Conservation (phyloP, 92 coral and sea anemone species). For the Porites lobata region DNA sequence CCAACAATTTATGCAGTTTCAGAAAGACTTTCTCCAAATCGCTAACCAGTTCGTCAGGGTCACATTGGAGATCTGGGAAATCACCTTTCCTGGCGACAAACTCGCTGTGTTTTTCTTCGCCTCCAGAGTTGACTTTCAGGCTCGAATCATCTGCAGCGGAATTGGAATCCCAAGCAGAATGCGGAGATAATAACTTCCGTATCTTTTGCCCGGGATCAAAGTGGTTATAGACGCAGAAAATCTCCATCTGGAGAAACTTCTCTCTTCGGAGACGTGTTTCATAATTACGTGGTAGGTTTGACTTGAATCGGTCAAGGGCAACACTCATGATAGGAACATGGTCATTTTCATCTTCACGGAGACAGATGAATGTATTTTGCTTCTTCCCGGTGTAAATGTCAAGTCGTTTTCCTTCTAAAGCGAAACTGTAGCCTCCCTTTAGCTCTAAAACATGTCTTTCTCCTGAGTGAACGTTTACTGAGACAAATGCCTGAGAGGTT, state of each 20-base stretch:
- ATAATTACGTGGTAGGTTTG: constrained; percentile 56
- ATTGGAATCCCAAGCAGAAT: constrained; percentile 6
- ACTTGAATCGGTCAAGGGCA: constrained; percentile 76
- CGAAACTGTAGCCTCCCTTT: constrained; percentile 68
- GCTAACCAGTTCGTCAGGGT: constrained; percentile 59
- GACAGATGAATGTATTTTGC: constrained; percentile 76
- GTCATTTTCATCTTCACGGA: constrained; percentile 69
- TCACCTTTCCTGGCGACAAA: constrained; percentile 46
- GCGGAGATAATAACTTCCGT: not conserved
- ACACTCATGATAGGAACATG: constrained; percentile 80
- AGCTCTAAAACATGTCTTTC: constrained; percentile 49
- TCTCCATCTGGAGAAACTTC: constrained; percentile 70
- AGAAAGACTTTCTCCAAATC: constrained; percentile 48
- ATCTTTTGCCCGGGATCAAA: constrained; percentile 64
- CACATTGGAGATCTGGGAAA: constrained; percentile 70
- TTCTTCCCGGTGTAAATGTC: constrained; percentile 84
- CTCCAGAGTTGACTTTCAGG: not conserved
- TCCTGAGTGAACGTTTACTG: constrained; percentile 54
- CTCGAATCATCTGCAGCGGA: not conserved
- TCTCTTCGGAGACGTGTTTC: constrained; percentile 75
- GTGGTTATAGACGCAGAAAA: constrained; percentile 69
- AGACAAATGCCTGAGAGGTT: constrained; percentile 44
- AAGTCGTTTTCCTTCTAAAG: constrained; percentile 74
- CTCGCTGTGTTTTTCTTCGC: not conserved
- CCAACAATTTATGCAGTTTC: constrained; percentile 30